These are phyloP conservation scores for Ptilodon capucinus DNA, from an alignment of 2,888 invertebrate genomes.

Conservation along the genomic window DNA sequence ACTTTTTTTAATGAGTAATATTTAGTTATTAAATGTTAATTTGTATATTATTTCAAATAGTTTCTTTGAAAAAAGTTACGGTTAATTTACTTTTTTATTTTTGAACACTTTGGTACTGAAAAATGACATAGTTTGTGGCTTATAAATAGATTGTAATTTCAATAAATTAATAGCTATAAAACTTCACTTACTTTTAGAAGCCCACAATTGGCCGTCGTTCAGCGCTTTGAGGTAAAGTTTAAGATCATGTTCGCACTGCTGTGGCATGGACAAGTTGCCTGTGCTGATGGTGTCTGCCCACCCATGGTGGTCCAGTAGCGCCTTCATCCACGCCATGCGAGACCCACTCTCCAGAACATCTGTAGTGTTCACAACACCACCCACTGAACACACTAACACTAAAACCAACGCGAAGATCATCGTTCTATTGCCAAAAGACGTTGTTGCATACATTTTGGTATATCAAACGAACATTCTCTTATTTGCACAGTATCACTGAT, in stretches of 20 bases:
- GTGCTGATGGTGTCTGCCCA: constrained; percentile 76
- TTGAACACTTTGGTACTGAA: no score
- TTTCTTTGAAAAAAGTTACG: no score
- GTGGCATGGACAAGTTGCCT: constrained; percentile 64
- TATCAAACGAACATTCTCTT: constrained; percentile 14
- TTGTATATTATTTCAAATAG: no score
- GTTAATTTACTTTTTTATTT: no score
- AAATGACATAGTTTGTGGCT: no score
- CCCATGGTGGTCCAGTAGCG: constrained; percentile 85
- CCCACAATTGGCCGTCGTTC: constrained; percentile 87
- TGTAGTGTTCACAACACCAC: constrained; percentile 62
- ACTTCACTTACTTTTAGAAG: constrained; percentile 89
- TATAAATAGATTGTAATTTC: no score
- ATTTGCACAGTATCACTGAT: constrained; percentile 14
- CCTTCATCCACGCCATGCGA: constrained; percentile 85
- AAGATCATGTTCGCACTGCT: constrained; percentile 81
- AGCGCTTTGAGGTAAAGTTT: constrained; percentile 81
- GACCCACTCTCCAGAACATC: constrained; percentile 42
- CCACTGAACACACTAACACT: constrained; percentile 70
- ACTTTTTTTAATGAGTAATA: no score
- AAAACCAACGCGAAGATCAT: constrained; percentile 58
- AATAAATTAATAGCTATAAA: no score
- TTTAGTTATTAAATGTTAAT: no score
- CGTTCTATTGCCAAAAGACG: constrained; percentile 37
- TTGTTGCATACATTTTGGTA: constrained; percentile 29